Evolutionary conservation across 2,113 vertebrate species (phyloP), one percentile per base, ranked within the genome.

Genomic region (Oplegnathus fasciatus): DNA sequence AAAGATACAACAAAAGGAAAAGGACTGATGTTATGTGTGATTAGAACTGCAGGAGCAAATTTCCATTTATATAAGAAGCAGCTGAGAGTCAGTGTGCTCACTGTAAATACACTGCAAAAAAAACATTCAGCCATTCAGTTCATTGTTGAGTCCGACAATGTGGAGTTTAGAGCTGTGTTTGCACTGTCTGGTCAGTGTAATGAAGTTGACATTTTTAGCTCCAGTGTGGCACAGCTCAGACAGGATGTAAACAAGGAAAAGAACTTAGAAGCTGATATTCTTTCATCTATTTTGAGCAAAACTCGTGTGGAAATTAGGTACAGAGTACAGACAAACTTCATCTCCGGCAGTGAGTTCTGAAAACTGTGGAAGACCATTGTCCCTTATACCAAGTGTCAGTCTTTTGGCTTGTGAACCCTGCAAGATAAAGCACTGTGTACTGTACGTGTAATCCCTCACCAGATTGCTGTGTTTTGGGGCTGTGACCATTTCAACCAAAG

Each of bases 1-100:
- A 73, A 70, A 84, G 85, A 86, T 5, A 40, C 46, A 18, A 86
- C 68, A 55, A 34, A 61, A 70, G 78, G 70, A 82, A 68, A 5
- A 54, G 40, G 28, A 28, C 69, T 30, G 60, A 82, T 76, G 82
- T 58, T n/a, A 17, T 17, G 57, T 86, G 69, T 61, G 82, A 84
- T 85, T 65, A 69, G 42, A 70, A 26, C 9, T 2, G 28, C 75
- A 48, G 18, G 9, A 68, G 55, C 66, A 55, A 14, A 60, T 75
- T 75, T 74, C 34, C 62, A 46, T 76, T 61, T 28, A 4, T 72
- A 61, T 10, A 52, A 40, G 48, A 22, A 54, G 34, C 30, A 46
- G 44, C 50, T 44, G 57, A 77, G 58, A 37, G 42, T 46, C 40
- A 2, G 42, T n/a, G 24, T 5, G 15, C 1, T 46, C 44, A 30